Base-by-base conservation (phyloP, 2,888 invertebrate species). In the Perizoma affinitatum region DNA sequence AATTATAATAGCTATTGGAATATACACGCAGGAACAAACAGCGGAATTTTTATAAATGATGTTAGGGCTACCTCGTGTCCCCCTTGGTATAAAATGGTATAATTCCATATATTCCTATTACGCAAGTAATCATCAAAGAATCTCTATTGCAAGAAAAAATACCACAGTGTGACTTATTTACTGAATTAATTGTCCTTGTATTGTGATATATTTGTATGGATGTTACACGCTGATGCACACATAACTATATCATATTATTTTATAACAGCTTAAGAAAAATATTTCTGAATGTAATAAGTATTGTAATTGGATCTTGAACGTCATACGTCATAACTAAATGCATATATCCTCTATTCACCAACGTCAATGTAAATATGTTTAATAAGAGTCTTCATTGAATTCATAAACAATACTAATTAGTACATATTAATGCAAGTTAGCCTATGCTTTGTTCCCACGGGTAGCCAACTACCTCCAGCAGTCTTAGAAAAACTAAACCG, bases 401-500 rank as follows among this genome's bases (percentile, higher is more conserved):
- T 69, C 69, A 69, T 68, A 70, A 71, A 72, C 74, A 73, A 75
- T 73, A 75, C 74, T 78, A 78, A 83, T 83, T 75, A 80, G 76
- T 73, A 71, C 69, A 72, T 72, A 75, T 73, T 70, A 72, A 75
- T 68, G 64, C 63, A 71, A 57, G 59, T 61, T 67, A 68, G 70
- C 69, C 69, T 65, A 70, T 73, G 65, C 68, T 77, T 78, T 81
- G 76, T 86, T 88, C 86, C 83, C 87, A 87, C 84, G 84, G 65
- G 70, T 73, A 71, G 69, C 66, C 56, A 46, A 56, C 33, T 35
- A 61, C 63, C 67, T 70, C 67, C 72, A 74, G 68, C 66, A 71
- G 71, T 67, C 72, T 83, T 83, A 83, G 83, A 86, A 88, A 88
- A 88, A 86, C 73, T 71, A 45, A 84, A 88, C 89, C 87, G 88